A percentile compares a stretch with the other conserved stretches of the same genome.
These are phyloP conservation scores for Acronicta alni DNA, from an alignment of 2,888 invertebrate genomes.

Conservation along the genomic window DNA sequence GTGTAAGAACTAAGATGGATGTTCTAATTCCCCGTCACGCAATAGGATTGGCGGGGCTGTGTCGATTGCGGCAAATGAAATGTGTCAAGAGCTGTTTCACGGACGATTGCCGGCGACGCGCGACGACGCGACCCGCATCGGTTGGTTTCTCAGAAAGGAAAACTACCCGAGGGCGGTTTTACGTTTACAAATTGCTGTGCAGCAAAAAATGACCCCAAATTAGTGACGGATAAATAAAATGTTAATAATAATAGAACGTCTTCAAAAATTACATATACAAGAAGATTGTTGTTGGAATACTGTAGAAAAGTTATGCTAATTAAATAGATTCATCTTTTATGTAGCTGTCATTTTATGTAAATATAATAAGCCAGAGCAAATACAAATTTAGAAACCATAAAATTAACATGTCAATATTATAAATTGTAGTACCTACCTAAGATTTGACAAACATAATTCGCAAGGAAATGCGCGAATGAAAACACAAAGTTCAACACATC, in stretches of 20 bases:
- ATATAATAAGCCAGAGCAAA: background rate
- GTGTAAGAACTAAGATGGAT: slow-evolving; percentile 69
- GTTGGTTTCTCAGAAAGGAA: slow-evolving; percentile 62
- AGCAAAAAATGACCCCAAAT: slow-evolving; percentile 43
- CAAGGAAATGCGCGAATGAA: slow-evolving; percentile 70
- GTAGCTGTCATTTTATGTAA: too few relatives aligned
- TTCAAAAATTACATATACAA: too few relatives aligned
- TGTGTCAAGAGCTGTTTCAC: slow-evolving; percentile 85
- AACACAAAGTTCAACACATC: slow-evolving; percentile 75
- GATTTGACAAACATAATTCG: slow-evolving; percentile 74
- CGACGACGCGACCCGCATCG: slow-evolving; percentile 47
- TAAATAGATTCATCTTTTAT: too few relatives aligned
- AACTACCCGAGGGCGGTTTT: slow-evolving; percentile 50
- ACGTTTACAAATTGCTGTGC: slow-evolving; percentile 54
- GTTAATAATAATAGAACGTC: background rate
- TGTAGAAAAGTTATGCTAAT: too few relatives aligned
- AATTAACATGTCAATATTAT: slow-evolving; percentile 34
- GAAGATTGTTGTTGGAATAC: too few relatives aligned
- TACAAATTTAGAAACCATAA: background rate
- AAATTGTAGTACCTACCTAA: slow-evolving; percentile 60
- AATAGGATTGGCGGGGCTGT: slow-evolving; percentile 63
- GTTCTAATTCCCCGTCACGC: slow-evolving; percentile 70
- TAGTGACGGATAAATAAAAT: slow-evolving; percentile 8
- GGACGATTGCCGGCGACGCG: slow-evolving; percentile 76
- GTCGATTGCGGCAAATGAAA: slow-evolving; percentile 80